These are phyloP conservation scores for Synergus gifuensis DNA, from an alignment of 2,888 invertebrate genomes.

Conservation along the genomic window DNA sequence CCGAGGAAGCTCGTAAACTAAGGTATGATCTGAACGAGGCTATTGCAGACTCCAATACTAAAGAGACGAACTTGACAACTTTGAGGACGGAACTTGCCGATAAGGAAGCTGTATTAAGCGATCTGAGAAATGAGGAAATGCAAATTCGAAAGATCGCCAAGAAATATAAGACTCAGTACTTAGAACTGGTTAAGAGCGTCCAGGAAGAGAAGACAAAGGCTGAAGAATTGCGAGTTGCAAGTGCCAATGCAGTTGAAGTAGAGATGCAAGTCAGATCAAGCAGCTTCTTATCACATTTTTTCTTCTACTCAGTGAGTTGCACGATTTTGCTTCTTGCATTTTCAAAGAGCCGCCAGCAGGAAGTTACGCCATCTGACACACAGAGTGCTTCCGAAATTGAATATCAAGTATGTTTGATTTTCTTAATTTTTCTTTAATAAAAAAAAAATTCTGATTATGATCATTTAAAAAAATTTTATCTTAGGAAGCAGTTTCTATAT, in stretches of 20 bases:
- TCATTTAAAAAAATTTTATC: too few relatives aligned
- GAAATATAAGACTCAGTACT: slow-evolving; percentile 93
- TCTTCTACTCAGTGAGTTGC: too few relatives aligned
- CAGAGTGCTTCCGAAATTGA: slow-evolving; percentile 75
- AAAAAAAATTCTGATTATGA: too few relatives aligned
- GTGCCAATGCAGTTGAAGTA: slow-evolving; percentile 75
- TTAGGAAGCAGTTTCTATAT: too few relatives aligned
- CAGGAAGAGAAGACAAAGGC: slow-evolving; percentile 82
- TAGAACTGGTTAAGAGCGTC: slow-evolving; percentile 85
- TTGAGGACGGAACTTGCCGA: slow-evolving; percentile 83
- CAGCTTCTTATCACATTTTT: too few relatives aligned
- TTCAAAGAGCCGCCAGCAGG: slow-evolving; percentile 70
- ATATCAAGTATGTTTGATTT: slow-evolving; percentile 68
- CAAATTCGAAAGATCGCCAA: slow-evolving; percentile 93
- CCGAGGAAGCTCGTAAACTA: slow-evolving; percentile 84
- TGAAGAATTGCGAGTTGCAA: slow-evolving; percentile 78
- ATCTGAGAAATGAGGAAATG: slow-evolving; percentile 85
- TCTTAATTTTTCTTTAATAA: background rate
- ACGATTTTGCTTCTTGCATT: too few relatives aligned
- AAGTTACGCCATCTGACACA: slow-evolving; percentile 66
- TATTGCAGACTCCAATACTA: slow-evolving; percentile 80
- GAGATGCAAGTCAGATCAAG: slow-evolving; percentile 72
- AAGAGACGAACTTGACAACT: slow-evolving; percentile 82
- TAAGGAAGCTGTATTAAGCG: slow-evolving; percentile 84
- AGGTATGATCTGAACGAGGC: slow-evolving; percentile 84